Evolutionary conservation across 92 coral and sea anemone species (phyloP).

Genomic region (Porites evermanni): DNA sequence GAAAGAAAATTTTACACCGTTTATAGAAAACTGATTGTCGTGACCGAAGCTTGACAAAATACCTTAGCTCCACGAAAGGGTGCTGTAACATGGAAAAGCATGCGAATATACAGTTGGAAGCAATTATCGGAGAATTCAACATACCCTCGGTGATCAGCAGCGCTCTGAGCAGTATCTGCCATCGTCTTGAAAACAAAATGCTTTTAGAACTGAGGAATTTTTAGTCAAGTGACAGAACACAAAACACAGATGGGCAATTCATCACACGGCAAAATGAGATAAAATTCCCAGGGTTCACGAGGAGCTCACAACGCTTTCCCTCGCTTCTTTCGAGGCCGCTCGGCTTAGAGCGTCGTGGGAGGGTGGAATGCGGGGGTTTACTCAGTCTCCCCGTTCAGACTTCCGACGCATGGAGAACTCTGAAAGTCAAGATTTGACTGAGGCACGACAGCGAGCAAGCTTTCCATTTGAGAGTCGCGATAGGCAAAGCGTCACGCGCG

Average conservation of each 20-base stretch:
- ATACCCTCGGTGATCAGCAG: conserved; percentile 50
- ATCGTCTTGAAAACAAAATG: neutral
- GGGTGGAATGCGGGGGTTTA: too few relatives aligned
- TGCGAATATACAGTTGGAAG: neutral
- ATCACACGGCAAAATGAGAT: neutral
- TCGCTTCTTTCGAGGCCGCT: too few relatives aligned
- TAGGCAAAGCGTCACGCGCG: too few relatives aligned
- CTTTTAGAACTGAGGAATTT: neutral
- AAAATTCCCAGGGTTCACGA: conserved; percentile 32
- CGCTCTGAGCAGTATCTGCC: conserved; percentile 19
- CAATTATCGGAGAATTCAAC: neutral
- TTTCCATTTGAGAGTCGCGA: too few relatives aligned
- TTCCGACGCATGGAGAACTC: too few relatives aligned
- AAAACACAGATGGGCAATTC: neutral
- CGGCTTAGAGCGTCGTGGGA: too few relatives aligned
- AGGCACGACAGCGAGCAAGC: too few relatives aligned
- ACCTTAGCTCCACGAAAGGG: neutral
- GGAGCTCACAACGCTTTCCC: neutral
- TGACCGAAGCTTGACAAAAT: neutral
- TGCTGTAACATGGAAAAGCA: neutral
- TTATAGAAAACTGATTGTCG: neutral
- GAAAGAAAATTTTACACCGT: neutral
- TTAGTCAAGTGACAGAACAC: neutral
- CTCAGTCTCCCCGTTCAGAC: too few relatives aligned
- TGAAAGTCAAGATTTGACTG: too few relatives aligned